Conservation (phyloP, 2,888 invertebrate genomes). For the Acleris holmiana region DNA sequence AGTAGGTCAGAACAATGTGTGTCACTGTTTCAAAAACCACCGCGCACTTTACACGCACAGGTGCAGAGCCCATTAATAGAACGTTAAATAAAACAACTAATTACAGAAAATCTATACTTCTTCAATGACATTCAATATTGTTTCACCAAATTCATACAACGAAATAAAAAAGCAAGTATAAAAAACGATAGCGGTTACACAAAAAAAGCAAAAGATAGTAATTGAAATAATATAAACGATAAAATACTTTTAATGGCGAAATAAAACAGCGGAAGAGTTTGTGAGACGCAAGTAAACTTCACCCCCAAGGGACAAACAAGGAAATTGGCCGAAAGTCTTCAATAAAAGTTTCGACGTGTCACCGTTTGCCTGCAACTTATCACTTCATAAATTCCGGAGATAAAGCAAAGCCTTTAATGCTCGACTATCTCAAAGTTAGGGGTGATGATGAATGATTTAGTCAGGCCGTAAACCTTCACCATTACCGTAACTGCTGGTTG, state of each 20-base stretch:
- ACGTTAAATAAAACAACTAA: too few species aligned
- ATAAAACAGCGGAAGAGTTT: slow-evolving; percentile 1
- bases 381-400: slow-evolving; percentile 25
- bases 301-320: not conserved
- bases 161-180: too few species aligned
- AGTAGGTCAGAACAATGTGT: not conserved
- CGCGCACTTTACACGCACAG: too few species aligned
- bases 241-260: not conserved
- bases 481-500: slow-evolving; percentile 52
- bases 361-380: slow-evolving; percentile 19
- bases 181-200: too few species aligned
- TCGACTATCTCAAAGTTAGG: slow-evolving; percentile 30
- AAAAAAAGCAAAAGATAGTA: too few species aligned
- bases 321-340: not conserved
- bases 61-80: too few species aligned
- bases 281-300: not conserved
- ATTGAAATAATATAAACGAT: too few species aligned
- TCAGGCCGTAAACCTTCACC: slow-evolving; percentile 48
- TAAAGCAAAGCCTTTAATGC: slow-evolving; percentile 31
- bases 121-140: too few species aligned
- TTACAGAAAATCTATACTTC: too few species aligned
- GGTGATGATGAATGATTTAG: slow-evolving; percentile 41
- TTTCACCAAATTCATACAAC: too few species aligned
- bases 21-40: too few species aligned
- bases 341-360: slow-evolving; percentile 7